Evolutionary conservation across 2,113 vertebrate genomes (phyloP).

Genomic region (Ictidomys tridecemlineatus): DNA sequence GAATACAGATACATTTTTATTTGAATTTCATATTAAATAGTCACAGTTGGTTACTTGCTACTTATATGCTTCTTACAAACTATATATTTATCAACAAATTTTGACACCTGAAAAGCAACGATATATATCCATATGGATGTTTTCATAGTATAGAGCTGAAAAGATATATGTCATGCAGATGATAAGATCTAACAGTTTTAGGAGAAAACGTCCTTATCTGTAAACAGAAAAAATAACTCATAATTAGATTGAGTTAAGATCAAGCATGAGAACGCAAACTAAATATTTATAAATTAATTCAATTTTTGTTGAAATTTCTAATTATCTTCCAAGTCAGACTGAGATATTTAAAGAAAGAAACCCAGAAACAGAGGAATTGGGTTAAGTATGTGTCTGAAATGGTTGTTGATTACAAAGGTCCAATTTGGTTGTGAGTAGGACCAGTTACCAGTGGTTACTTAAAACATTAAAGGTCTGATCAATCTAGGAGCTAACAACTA

Average conservation of each 20-base stretch:
- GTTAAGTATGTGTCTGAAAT: conserved; percentile 19
- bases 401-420: neutral
- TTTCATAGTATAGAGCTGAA: conserved; percentile 67
- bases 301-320: conserved; percentile 39
- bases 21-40: conserved; percentile 52
- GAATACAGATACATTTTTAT: neutral
- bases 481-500: neutral
- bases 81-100: conserved; percentile 76
- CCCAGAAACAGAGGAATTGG: neutral
- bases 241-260: conserved; percentile 60
- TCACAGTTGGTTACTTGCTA: conserved; percentile 64
- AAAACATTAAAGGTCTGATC: neutral
- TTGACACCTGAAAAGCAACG: conserved; percentile 70
- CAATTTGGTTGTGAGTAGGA: neutral
- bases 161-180: conserved; percentile 66
- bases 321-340: neutral
- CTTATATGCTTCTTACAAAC: conserved; percentile 41
- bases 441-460: neutral
- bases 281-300: conserved; percentile 35
- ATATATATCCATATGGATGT: conserved; percentile 66
- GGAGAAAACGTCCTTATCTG: conserved; percentile 22
- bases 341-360: conserved; percentile 44
- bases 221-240: conserved; percentile 57
- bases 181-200: conserved; percentile 69
- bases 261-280: neutral